Conservation (phyloP, 2,113 vertebrate species). For the Mustelus asterias region DNA sequence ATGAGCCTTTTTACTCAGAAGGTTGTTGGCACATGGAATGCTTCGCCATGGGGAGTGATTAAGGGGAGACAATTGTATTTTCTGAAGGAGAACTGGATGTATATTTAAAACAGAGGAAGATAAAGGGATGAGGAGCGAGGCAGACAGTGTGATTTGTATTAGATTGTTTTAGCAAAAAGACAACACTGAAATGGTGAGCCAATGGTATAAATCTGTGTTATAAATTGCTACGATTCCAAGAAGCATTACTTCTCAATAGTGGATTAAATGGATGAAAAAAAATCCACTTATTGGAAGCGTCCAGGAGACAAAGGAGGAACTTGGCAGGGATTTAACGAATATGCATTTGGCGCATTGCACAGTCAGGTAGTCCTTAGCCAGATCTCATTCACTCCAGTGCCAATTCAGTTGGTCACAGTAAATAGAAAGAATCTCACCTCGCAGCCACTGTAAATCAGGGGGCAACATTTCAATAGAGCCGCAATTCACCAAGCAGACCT, state of each 20-base stretch:
- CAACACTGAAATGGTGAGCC: background rate
- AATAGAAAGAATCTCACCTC: background rate
- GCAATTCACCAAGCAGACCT: background rate
- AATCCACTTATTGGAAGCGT: background rate
- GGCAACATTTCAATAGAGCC: background rate
- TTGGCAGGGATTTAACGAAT: background rate
- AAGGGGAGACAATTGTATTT: background rate
- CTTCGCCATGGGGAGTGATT: background rate
- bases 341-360: background rate
- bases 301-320: background rate
- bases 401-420: background rate
- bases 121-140: background rate
- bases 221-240: background rate
- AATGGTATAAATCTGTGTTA: background rate
- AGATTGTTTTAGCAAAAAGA: background rate
- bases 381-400: conserved; percentile 8
- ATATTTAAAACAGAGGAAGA: conserved; percentile 15
- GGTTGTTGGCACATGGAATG: background rate
- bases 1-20: background rate
- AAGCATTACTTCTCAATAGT: background rate
- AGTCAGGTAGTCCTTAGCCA: background rate
- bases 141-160: background rate
- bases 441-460: background rate
- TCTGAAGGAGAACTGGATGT: background rate
- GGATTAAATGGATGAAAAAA: background rate